Percentiles rank a stretch among this genome's conserved stretches.
These are phyloP conservation scores for Euspilapteryx auroguttella DNA, from an alignment of 2,888 invertebrate species.

Conservation along the genomic window DNA sequence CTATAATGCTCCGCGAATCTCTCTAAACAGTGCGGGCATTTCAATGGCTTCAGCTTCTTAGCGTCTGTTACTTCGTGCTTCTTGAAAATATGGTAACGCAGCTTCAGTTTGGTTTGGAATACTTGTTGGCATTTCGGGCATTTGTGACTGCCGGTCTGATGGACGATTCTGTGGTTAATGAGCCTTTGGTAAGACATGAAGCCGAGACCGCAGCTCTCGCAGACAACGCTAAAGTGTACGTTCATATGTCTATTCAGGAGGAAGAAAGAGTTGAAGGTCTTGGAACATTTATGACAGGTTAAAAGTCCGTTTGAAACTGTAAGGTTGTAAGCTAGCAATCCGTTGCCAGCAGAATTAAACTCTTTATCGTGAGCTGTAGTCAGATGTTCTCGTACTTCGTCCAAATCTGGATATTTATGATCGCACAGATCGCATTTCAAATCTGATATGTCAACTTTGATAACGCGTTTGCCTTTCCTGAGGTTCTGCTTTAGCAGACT, in stretches of 20 bases:
- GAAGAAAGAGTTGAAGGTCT: constrained; percentile 42
- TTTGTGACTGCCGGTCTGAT: constrained; percentile 36
- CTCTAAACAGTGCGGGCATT: constrained; percentile 46
- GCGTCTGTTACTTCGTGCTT: constrained; percentile 34
- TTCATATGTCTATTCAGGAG: constrained; percentile 47
- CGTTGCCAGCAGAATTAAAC: constrained; percentile 43
- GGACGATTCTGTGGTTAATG: constrained; percentile 37
- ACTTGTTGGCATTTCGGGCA: constrained; percentile 39
- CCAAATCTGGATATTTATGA: constrained; percentile 33
- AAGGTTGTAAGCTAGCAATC: constrained; percentile 41
- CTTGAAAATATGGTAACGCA: constrained; percentile 38
- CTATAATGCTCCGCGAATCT: constrained; percentile 43
- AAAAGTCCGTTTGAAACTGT: constrained; percentile 25
- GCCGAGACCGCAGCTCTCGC: constrained; percentile 45
- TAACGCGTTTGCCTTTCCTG: constrained; percentile 41
- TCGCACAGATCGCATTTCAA: constrained; percentile 40
- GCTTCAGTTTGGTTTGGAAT: constrained; percentile 36
- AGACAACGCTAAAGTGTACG: constrained; percentile 42
- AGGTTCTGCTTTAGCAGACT: constrained; percentile 32
- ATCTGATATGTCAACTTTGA: constrained; percentile 44
- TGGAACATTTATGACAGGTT: constrained; percentile 35
- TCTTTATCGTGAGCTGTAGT: constrained; percentile 28
- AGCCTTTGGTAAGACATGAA: constrained; percentile 45
- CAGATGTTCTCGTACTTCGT: constrained; percentile 36
- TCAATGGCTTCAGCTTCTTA: constrained; percentile 36